Evolutionary conservation across 2,888 invertebrate genomes (phyloP), one percentile per base, ranked within the genome.

Genomic region (Pachliopta kotzebuea): DNA sequence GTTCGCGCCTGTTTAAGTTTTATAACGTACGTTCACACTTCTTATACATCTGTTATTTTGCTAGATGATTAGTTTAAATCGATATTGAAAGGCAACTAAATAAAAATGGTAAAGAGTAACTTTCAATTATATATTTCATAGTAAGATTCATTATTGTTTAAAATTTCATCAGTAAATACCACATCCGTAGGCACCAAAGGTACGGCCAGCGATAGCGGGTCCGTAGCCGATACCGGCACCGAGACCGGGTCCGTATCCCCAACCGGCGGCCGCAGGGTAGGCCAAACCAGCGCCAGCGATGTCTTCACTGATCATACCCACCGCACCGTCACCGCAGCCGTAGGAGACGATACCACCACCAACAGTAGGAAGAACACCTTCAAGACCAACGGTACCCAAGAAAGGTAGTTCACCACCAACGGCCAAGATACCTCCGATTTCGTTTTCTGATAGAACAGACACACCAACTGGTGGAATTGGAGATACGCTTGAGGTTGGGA

Each of bases 361-460:
- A 54, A 68, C 70, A 14, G 75, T 71, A 18, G 76, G 74, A 49
- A 75, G 61, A 0, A 53, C 59, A 31, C 74, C 74, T n/a, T 73
- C 74, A 29, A 77, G 67, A 26, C 67, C 72, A 18, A 77, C 77
- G 9, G 76, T 74, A 56, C 73, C 72, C 61, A 77, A 54, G 70
- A 76, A 74, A 3, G 77, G 75, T 65, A 73, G 65, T 26, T 71
- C 71, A 23, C 78, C 78, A 18, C 60, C 56, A 4, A 76, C 73
- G 21, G 72, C 68, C 2, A 81, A 58, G 4, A 66, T 61, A 0
- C 81, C 81, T 45, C 73, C 76, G 49, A 78, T 75, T 1, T 65
- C 73, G 66, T 79, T 78, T 62, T 79, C 77, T 23, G 79, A 79
- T 11, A 73, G 63, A n/a, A 81, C 73, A 17, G 76, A 67, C n/a